A percentile compares a stretch with the other conserved stretches of the same genome.
These are phyloP conservation scores for Daphoenositta chrysoptera DNA, from an alignment of 2,113 vertebrate species.

Conservation along the genomic window DNA sequence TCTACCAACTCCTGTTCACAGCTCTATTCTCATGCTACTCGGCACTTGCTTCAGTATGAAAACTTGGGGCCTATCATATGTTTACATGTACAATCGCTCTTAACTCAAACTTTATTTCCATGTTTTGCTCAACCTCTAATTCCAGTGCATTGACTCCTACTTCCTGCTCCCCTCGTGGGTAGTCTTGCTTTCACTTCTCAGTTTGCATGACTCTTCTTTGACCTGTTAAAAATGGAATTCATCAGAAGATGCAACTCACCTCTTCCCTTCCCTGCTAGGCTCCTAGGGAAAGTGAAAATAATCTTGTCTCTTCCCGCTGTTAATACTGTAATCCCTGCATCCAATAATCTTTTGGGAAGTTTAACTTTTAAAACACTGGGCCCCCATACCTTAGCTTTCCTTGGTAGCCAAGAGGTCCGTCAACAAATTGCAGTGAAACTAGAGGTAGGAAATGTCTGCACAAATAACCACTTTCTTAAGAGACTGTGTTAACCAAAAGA, in stretches of 20 bases:
- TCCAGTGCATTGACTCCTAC: neutral
- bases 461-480: neutral
- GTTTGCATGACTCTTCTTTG: neutral
- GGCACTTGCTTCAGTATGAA: neutral
- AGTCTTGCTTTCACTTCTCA: neutral
- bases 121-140: neutral
- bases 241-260: neutral
- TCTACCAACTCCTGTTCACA: neutral
- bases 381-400: neutral
- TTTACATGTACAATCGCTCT: neutral
- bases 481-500: neutral
- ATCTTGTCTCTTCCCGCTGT: neutral
- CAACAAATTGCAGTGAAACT: neutral
- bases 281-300: neutral
- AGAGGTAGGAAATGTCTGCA: neutral
- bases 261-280: neutral
- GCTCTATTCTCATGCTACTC: neutral
- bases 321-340: neutral
- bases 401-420: neutral
- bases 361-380: neutral
- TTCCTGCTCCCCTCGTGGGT: rapidly evolving
- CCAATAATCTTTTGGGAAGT: neutral
- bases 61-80: neutral
- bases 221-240: neutral
- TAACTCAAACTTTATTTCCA: neutral